Percentiles rank a stretch among this genome's conserved stretches.
Evolutionary conservation across 1,140 invertebrate genomes (phyloP).

Genomic region (Ptiloglossa arizonensis): DNA sequence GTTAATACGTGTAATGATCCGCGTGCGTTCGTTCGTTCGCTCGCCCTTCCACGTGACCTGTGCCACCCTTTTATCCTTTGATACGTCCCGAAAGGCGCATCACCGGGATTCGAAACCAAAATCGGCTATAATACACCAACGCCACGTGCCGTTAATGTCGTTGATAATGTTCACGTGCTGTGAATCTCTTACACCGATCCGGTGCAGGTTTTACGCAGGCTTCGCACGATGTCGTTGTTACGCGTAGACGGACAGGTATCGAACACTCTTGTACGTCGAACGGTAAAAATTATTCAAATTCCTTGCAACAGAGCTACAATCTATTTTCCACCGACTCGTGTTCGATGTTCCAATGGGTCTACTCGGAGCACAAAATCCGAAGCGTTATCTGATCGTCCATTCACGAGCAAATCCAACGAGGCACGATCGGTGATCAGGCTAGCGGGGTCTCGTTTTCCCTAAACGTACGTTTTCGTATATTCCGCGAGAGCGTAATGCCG

Average conservation of each 20-base stretch:
- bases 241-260: too few species aligned
- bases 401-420: background rate
- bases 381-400: background rate
- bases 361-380: too few species aligned
- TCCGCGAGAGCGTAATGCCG: constrained; percentile 3
- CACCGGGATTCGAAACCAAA: constrained; percentile 54
- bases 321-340: too few species aligned
- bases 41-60: constrained; percentile 51
- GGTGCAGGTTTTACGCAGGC: background rate
- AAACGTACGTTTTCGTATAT: constrained; percentile 13
- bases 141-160: constrained; percentile 66
- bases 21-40: constrained; percentile 53
- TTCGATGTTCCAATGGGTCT: too few species aligned
- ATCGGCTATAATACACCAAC: constrained; percentile 45
- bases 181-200: background rate
- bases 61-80: constrained; percentile 41
- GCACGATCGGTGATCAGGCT: too few species aligned
- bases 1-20: constrained; percentile 63
- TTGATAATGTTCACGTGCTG: constrained; percentile 45
- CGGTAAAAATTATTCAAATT: too few species aligned
- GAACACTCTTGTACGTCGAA: too few species aligned
- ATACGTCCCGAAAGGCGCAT: constrained; percentile 36
- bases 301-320: too few species aligned
- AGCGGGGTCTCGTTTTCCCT: background rate
- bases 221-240: background rate